Conservation (phyloP, 2,888 invertebrate species). For the Conistra vaccinii region DNA sequence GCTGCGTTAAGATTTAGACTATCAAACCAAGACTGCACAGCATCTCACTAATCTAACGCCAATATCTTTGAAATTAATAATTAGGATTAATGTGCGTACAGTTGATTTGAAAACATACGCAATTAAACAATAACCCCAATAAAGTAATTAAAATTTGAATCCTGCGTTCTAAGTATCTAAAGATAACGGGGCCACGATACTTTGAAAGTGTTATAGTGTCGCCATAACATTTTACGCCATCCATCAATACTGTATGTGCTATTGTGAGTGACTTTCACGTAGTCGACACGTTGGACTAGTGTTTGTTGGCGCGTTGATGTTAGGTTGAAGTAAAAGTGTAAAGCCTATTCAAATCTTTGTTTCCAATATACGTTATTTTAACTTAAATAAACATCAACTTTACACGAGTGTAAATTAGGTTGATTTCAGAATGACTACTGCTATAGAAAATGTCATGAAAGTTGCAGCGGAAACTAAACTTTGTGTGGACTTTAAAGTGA, state of each 20-base stretch:
- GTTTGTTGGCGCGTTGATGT: constrained; percentile 36
- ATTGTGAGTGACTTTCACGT: constrained; percentile 62
- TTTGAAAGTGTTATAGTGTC: constrained; percentile 60
- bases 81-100: constrained; percentile 2
- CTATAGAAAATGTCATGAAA: neutral
- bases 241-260: constrained; percentile 58
- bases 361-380: neutral
- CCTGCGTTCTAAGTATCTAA: constrained; percentile 9
- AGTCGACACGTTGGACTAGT: constrained; percentile 45
- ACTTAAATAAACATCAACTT: constrained; percentile 4
- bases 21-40: constrained; percentile 1
- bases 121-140: constrained; percentile 37
- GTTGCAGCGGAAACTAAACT: constrained; percentile 9
- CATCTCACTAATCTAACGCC: neutral
- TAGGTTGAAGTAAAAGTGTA: constrained; percentile 25
- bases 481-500: neutral
- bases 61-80: constrained; percentile 20
- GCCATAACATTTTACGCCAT: constrained; percentile 61
- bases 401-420: neutral
- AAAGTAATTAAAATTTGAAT: constrained; percentile 31
- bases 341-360: constrained; percentile 26
- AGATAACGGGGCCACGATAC: constrained; percentile 44
- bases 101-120: constrained; percentile 11
- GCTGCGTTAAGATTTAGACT: constrained; percentile 16
- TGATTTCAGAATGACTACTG: constrained; percentile 22